These are phyloP conservation scores for Pseudorectes ferrugineus DNA, from an alignment of 2,113 vertebrate genomes.

Conservation along the genomic window DNA sequence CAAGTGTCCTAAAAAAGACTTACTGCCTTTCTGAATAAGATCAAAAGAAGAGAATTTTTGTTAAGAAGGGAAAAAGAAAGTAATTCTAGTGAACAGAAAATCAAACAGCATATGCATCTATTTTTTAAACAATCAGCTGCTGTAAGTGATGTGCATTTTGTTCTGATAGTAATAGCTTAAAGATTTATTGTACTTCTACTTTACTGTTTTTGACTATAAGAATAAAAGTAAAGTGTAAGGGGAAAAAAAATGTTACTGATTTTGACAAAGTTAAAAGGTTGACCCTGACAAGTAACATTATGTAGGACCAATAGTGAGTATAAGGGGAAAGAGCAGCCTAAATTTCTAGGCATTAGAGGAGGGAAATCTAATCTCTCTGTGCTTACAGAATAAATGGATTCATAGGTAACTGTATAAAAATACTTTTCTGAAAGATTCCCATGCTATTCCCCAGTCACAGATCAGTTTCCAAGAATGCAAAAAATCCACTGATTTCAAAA, in stretches of 20 bases:
- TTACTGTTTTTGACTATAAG: neutral
- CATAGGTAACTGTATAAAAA: neutral
- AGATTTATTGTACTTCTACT: neutral
- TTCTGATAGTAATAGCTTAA: neutral
- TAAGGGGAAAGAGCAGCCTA: neutral
- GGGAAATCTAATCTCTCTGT: neutral
- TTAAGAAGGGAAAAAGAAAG: constrained; percentile 26
- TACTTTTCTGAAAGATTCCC: neutral
- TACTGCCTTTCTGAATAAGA: constrained; percentile 22
- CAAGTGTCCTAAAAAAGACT: constrained; percentile 53
- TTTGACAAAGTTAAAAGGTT: neutral
- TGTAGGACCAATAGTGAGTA: neutral
- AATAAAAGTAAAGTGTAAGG: neutral
- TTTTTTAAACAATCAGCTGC: constrained; percentile 30
- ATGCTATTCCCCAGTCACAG: rapidly evolving
- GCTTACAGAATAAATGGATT: neutral
- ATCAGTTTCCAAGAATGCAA: neutral
- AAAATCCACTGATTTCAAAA: neutral
- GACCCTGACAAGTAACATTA: neutral
- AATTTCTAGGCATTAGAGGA: neutral
- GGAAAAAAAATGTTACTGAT: neutral
- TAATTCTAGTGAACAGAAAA: neutral
- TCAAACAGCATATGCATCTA: neutral
- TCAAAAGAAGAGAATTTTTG: constrained; percentile 9
- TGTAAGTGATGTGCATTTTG: neutral